Evolutionary conservation across 1,140 invertebrate genomes (phyloP).

Genomic region (Drosophila setifemur): DNA sequence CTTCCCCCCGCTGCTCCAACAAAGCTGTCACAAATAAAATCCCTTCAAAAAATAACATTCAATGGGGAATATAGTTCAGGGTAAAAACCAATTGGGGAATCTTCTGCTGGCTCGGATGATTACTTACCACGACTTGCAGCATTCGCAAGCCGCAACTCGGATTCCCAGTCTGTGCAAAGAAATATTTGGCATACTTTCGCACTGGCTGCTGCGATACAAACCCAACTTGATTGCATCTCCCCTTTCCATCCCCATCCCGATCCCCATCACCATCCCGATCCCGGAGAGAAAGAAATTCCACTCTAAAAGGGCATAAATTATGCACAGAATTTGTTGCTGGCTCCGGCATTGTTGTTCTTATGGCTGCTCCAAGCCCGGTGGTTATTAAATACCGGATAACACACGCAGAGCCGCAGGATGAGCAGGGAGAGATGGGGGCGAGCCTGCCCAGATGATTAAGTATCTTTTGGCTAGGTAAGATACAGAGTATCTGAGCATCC

Average conservation of each 20-base stretch:
- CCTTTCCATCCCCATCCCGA: neutral
- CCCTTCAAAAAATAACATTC: too few species aligned
- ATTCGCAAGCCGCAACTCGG: neutral
- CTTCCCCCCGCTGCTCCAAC: too few species aligned
- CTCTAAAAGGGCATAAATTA: conserved; percentile 56
- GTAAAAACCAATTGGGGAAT: too few species aligned
- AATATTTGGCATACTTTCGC: neutral
- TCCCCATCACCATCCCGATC: too few species aligned
- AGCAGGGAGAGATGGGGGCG: neutral
- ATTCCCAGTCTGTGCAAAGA: neutral
- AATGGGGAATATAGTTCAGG: too few species aligned
- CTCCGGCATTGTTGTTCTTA: conserved; percentile 24
- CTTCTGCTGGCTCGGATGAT: too few species aligned
- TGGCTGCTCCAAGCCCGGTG: conserved; percentile 6
- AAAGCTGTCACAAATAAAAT: too few species aligned
- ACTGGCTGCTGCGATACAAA: neutral
- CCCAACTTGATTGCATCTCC: neutral
- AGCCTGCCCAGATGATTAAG: conserved; percentile 36
- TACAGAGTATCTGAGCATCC: conserved; percentile 25
- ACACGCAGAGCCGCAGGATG: conserved; percentile 10
- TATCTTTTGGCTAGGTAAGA: conserved; percentile 43
- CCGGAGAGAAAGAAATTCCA: too few species aligned
- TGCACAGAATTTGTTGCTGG: conserved; percentile 45
- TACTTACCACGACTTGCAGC: neutral
- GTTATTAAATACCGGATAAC: conserved; percentile 45